phyloP scores from a whole-genome alignment of 2,888 invertebrate genomes.

The Caenorhabditis sp. region DNA sequence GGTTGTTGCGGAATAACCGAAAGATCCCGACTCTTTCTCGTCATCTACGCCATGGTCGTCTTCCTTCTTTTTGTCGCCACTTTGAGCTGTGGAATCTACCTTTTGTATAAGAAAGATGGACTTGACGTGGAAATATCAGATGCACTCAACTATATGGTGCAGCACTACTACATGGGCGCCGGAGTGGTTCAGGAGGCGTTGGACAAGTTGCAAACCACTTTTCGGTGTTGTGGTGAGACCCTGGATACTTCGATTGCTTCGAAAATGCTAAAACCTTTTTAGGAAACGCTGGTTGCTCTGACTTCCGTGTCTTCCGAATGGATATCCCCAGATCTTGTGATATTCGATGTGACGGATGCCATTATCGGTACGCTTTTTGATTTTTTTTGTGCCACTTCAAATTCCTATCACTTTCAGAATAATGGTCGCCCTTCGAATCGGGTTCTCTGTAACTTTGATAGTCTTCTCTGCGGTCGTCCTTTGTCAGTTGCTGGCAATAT shows the following conservation, averaged over 20 bases:
- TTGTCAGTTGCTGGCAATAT: slow-evolving; percentile 66
- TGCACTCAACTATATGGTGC: slow-evolving; percentile 83
- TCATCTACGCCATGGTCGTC: slow-evolving; percentile 75
- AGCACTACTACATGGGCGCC: slow-evolving; percentile 82
- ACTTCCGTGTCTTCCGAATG: slow-evolving; percentile 80
- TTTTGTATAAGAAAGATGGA: slow-evolving; percentile 80
- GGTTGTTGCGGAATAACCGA: slow-evolving; percentile 81
- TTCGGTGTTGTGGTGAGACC: slow-evolving; percentile 81
- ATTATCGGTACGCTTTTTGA: slow-evolving; percentile 72
- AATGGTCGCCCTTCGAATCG: slow-evolving; percentile 78
- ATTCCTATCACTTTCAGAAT: slow-evolving; percentile 75
- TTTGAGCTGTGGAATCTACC: slow-evolving; percentile 77
- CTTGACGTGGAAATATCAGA: slow-evolving; percentile 82
- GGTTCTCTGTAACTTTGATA: slow-evolving; percentile 79
- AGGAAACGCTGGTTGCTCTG: slow-evolving; percentile 82
- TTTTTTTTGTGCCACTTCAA: background rate
- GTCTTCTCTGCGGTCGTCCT: slow-evolving; percentile 79
- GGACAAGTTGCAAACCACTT: slow-evolving; percentile 81
- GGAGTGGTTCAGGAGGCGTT: slow-evolving; percentile 81
- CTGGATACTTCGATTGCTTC: too few species aligned
- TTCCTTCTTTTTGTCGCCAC: slow-evolving; percentile 79
- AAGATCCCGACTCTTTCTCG: slow-evolving; percentile 71
- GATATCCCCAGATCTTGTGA: slow-evolving; percentile 82
- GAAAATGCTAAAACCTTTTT: slow-evolving; percentile 18
- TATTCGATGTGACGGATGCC: slow-evolving; percentile 82